Evolutionary conservation across 2,113 vertebrate genomes (phyloP).

Genomic region (Gasterosteus aculeatus): DNA sequence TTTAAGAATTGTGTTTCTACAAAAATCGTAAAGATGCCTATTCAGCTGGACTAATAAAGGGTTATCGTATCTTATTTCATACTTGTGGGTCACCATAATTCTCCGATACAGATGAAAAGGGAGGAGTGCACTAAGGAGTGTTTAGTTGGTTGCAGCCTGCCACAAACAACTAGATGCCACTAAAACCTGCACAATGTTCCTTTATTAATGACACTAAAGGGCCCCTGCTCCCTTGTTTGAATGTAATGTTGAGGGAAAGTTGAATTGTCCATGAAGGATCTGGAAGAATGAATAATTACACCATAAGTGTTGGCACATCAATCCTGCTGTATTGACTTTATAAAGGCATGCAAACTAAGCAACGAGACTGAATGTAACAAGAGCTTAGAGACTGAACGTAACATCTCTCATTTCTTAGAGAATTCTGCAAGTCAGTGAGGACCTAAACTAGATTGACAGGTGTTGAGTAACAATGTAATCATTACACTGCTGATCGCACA

Average conservation of each 20-base stretch:
- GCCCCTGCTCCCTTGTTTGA: neutral
- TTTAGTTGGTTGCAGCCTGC: neutral
- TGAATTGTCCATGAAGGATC: neutral
- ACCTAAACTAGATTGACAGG: slow-evolving; percentile 42
- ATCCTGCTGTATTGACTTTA: slow-evolving; percentile 8
- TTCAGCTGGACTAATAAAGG: neutral
- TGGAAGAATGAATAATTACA: slow-evolving; percentile 12
- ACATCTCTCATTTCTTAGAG: slow-evolving; percentile 19
- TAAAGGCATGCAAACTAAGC: slow-evolving; percentile 16
- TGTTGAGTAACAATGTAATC: slow-evolving; percentile 63
- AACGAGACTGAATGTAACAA: neutral
- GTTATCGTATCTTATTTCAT: no score
- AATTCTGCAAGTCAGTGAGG: slow-evolving; percentile 64
- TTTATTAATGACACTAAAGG: neutral
- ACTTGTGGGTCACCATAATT: neutral
- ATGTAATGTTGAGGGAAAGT: slow-evolving; percentile 8
- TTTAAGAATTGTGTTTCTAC: no score
- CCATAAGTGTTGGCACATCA: neutral
- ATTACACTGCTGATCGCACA: slow-evolving; percentile 49
- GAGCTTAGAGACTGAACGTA: slow-evolving; percentile 28
- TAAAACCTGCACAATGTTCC: no score
- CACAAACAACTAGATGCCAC: neutral
- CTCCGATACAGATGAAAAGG: no score
- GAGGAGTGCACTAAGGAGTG: neutral
- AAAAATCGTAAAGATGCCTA: no score